A percentile compares a stretch with the other conserved stretches of the same genome.
phyloP scores from a whole-genome alignment of 2,113 vertebrate genomes.

The Gadus chalcogrammus region DNA sequence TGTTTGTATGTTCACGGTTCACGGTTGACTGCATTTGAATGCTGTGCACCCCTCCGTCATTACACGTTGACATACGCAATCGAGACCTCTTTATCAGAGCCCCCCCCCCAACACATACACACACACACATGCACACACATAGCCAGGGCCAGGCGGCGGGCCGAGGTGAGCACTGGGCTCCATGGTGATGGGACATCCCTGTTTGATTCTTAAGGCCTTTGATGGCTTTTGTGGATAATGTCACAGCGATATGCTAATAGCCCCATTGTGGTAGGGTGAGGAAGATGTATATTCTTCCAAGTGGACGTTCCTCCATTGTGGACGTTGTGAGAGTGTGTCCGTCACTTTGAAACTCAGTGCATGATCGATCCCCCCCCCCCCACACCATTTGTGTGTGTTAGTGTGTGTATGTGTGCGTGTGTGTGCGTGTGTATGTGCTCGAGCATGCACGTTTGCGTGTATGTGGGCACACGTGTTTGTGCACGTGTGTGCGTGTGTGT shows the following conservation, averaged over 20 bases:
- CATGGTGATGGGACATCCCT: not conserved
- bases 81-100: not conserved
- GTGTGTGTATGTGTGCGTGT: too few species aligned
- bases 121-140: not conserved
- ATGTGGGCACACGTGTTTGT: too few species aligned
- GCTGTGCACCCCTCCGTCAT: not conserved
- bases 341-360: not conserved
- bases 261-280: not conserved
- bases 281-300: not conserved
- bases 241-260: slow-evolving; percentile 7
- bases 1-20: not conserved
- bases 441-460: too few species aligned
- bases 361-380: not conserved
- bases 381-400: not conserved
- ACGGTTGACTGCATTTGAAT: slow-evolving; percentile 1
- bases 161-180: too few species aligned
- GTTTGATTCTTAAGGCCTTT: slow-evolving; percentile 1
- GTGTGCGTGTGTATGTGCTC: too few species aligned
- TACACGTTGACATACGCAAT: not conserved
- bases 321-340: not conserved
- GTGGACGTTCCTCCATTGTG: not conserved
- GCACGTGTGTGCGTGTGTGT: too few species aligned
- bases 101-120: too few species aligned
- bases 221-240: not conserved
- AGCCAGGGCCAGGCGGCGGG: too few species aligned